Base-by-base conservation (phyloP, 2,113 vertebrate species). In the Mirza zaza region DNA sequence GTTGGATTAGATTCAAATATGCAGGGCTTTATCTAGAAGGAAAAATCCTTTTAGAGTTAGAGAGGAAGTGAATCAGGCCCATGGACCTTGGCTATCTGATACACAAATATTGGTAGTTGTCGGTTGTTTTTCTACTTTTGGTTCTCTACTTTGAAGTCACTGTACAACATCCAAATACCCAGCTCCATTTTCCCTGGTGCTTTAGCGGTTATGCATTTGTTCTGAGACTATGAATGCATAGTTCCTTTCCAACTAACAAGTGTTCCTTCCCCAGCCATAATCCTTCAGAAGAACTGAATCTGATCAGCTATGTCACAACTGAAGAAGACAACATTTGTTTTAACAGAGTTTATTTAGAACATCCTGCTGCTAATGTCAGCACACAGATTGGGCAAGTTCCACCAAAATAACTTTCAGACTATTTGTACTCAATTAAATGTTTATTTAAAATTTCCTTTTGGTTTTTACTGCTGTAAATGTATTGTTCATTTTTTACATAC, bases 401-500 rank as follows among this genome's bases (percentile, higher is more conserved):
- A 97, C 77, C 73, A 79, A 97, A 97, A 95, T 97, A 96, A 97
- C 90, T 96, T 96, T 95, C 88, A 94, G 94, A 87, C 94, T 97
- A 97, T 88, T 98, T 96, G 98, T 98, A 93, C 55, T 98, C 95
- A 92, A 92, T 98, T 96, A 96, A 96, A 95, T 77, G 73, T 98
- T 98, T 98, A 98, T 98, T 98, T 98, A 93, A 98, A 96, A 94
- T 98, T 98, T 98, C 97, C 90, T 98, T 92, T 98, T 2, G 5
- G 86, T 98, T 98, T 98, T 98, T 97, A 93, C 85, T 98, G 97
- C 97, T 98, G 90, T 95, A 98, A 98, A 98, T 92, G 98, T 97
- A 98, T 98, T 98, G 97, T 98, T 98, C 98, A 98, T 98, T 99
- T 99, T 98, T 98, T 95, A 96, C 98, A 98, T 98, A 97, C 98